Evolutionary conservation across 1,140 invertebrate genomes (phyloP).

Genomic region (Micrasema longulum): DNA sequence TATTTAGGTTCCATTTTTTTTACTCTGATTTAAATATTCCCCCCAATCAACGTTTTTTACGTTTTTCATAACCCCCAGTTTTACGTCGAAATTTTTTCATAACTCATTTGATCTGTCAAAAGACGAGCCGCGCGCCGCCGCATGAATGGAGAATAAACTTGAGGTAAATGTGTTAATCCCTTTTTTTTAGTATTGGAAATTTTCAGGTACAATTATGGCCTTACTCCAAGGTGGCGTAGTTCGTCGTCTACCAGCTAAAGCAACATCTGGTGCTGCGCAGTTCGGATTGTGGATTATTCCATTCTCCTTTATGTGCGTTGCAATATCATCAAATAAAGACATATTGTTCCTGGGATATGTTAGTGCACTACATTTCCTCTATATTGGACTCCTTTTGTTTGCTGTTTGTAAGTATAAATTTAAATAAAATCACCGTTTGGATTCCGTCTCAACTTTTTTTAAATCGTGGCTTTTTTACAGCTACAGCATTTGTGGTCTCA

Average conservation of each 20-base stretch:
- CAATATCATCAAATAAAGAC: constrained; percentile 70
- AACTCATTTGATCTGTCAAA: too few relatives aligned
- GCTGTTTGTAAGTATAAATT: constrained; percentile 93
- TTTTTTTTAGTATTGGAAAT: too few relatives aligned
- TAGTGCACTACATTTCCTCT: constrained; percentile 38
- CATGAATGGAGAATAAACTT: too few relatives aligned
- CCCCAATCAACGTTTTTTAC: too few relatives aligned
- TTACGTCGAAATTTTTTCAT: too few relatives aligned
- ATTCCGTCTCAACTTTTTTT: neutral
- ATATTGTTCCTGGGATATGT: constrained; percentile 34
- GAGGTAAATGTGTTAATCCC: too few relatives aligned
- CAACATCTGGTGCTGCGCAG: constrained; percentile 80
- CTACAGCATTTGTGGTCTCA: constrained; percentile 94
- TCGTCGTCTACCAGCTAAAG: constrained; percentile 80
- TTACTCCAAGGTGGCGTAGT: constrained; percentile 92
- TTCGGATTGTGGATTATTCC: constrained; percentile 88
- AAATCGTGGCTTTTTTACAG: constrained; percentile 64
- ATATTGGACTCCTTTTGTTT: constrained; percentile 86
- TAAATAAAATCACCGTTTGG: neutral
- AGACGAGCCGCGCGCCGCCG: too few relatives aligned
- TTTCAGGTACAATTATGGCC: constrained; percentile 85
- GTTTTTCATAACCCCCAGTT: too few relatives aligned
- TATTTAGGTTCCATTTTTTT: too few relatives aligned
- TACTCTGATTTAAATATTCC: too few relatives aligned
- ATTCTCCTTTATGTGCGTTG: constrained; percentile 90